Evolutionary conservation across 92 coral and sea anemone genomes (phyloP), one percentile per base, ranked within the genome.

Genomic region (Zoanthus sansibaricus): DNA sequence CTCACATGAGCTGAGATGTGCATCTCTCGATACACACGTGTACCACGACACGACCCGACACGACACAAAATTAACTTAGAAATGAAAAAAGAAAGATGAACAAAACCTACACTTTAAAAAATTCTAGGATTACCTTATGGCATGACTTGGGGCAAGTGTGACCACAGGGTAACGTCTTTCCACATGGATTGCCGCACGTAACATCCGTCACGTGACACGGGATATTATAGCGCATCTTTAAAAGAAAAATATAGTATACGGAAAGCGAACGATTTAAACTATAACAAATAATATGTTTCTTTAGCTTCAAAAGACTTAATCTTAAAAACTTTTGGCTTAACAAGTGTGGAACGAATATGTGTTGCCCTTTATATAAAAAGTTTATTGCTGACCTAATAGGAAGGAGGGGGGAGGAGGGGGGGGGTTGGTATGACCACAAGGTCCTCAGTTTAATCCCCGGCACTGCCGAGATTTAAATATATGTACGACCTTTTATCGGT

Each of bases 121-220:
- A 4, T 7, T 10, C 7, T 32, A 10, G 10, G 13, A 17, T 44
- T 80, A 96, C 98, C 98, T 90, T 95, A 56, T 97, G 99, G 69
- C 99, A 97, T 37, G 79, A 87, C 82, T 78, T 95, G 17, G 67
- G 68, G 70, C 99, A 97, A 3, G 87, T 84, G 91, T 97, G 99
- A 17, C 92, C 97, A 92, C 99, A 97, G 9, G 83, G 86, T n/a
- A 97, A 88, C 12, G 49, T 67, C 82, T 89, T 92, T 7, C 94
- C 94, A 92, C 99, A 97, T 33, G 66, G 54, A 78, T 89, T 91
- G 64, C 99, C 99, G 89, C 99, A 97, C 18, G 99, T 95, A 54
- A 97, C 95, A 47, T 94, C 90, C 17, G 78, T 89, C 87, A 97
- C 93, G 83, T 95, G 98, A 72, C 99, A 97, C 17, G 98, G 99